phyloP scores from a whole-genome alignment of 1,140 invertebrate species.

The Drosophila auraria region DNA sequence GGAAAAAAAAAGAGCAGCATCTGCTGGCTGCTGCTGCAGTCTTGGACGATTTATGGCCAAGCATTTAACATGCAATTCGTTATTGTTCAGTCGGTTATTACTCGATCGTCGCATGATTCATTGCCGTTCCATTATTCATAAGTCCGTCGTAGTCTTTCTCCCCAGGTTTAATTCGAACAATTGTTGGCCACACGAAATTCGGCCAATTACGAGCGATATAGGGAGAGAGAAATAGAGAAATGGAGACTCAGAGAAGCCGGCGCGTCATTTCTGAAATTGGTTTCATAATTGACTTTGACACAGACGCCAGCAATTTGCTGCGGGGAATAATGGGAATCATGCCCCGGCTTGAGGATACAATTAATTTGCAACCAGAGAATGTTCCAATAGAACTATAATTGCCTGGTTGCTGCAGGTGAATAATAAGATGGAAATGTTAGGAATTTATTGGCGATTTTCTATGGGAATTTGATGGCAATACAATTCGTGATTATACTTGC shows the following conservation, averaged over 20 bases:
- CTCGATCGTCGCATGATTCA: conserved; percentile 43
- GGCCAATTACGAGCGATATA: conserved; percentile 41
- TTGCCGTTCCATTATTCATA: conserved; percentile 46
- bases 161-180: conserved; percentile 35
- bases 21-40: conserved; percentile 38
- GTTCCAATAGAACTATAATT: conserved; percentile 35
- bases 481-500: not conserved
- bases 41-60: conserved; percentile 36
- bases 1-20: not conserved
- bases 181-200: conserved; percentile 51
- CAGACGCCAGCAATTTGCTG: conserved; percentile 50
- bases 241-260: conserved; percentile 17
- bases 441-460: conserved; percentile 12
- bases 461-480: conserved; percentile 12
- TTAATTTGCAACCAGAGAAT: conserved; percentile 25
- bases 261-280: conserved; percentile 50
- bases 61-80: conserved; percentile 62
- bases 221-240: conserved; percentile 13
- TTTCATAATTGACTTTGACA: conserved; percentile 73
- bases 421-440: not conserved
- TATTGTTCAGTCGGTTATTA: conserved; percentile 53
- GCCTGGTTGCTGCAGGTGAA: conserved; percentile 15
- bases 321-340: conserved; percentile 23
- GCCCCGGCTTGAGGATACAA: conserved; percentile 21
- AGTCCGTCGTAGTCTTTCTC: conserved; percentile 1